These are phyloP conservation scores for Crotalus tigris DNA, from an alignment of 2,113 vertebrate genomes.

Conservation along the genomic window DNA sequence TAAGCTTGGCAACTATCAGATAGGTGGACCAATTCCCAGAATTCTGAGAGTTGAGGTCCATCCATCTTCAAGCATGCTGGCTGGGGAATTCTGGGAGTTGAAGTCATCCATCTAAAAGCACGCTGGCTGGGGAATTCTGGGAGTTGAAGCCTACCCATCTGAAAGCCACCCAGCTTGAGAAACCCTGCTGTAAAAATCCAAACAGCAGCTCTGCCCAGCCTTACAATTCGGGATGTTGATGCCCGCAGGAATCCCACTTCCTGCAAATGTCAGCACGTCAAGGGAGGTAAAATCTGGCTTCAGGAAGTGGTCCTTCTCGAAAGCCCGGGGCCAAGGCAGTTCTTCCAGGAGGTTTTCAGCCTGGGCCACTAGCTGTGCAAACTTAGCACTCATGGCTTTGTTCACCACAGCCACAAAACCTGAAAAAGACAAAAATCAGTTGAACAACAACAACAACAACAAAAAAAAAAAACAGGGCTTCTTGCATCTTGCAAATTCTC, in stretches of 20 bases:
- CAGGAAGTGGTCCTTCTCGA: constrained; percentile 89
- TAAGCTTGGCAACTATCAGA: too few species aligned
- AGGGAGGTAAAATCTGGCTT: constrained; percentile 90
- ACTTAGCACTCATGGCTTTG: constrained; percentile 89
- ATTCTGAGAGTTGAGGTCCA: too few species aligned
- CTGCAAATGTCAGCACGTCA: constrained; percentile 87
- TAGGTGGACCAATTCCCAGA: too few species aligned
- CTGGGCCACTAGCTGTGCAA: constrained; percentile 79
- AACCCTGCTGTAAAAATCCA: background rate
- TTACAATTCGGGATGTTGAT: constrained; percentile 95
- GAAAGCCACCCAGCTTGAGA: background rate
- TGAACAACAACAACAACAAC: too few species aligned
- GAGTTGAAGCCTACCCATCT: background rate
- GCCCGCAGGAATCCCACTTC: constrained; percentile 88
- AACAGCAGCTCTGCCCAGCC: background rate
- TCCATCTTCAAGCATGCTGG: background rate
- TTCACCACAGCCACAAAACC: constrained; percentile 91
- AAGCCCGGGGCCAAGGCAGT: constrained; percentile 84
- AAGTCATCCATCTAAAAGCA: background rate
- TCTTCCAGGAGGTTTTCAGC: constrained; percentile 82
- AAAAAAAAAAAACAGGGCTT: too few species aligned
- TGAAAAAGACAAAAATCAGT: constrained; percentile 27
- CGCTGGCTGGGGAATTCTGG: background rate
- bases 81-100: background rate
- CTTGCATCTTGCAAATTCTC: background rate